Evolutionary conservation across 1,140 invertebrate genomes (phyloP).

Genomic region (Sitobion miscanthi): DNA sequence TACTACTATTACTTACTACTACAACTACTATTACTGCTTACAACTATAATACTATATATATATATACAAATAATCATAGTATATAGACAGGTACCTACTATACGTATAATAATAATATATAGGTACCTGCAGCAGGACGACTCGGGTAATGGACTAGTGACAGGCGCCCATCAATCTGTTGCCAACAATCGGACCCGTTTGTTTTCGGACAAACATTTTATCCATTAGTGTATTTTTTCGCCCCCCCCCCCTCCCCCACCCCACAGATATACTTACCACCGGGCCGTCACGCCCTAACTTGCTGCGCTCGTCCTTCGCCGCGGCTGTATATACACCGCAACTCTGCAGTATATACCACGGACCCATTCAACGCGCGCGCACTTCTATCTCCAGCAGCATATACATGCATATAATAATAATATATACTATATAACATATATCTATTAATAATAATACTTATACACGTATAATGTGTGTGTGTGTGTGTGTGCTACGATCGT

Average conservation of each 20-base stretch:
- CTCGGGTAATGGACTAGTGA: conserved; percentile 55
- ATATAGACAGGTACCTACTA: conserved; percentile 4
- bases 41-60: conserved; percentile 1
- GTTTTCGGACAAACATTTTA: conserved; percentile 56
- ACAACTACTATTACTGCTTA: neutral
- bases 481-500: neutral
- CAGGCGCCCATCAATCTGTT: conserved; percentile 55
- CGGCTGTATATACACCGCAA: neutral
- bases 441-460: neutral
- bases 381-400: neutral
- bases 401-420: no score
- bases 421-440: neutral
- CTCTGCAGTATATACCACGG: neutral
- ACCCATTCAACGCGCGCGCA: neutral
- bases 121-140: conserved; percentile 15
- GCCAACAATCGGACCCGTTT: conserved; percentile 51
- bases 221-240: conserved; percentile 50
- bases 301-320: neutral
- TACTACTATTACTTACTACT: neutral
- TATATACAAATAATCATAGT: neutral
- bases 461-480: neutral
- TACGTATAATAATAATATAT: neutral
- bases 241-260: neutral
- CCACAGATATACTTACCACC: neutral
- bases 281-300: conserved; percentile 1